These are phyloP conservation scores for Camponotus floridanus DNA, from an alignment of 1,140 invertebrate genomes.

Conservation along the genomic window DNA sequence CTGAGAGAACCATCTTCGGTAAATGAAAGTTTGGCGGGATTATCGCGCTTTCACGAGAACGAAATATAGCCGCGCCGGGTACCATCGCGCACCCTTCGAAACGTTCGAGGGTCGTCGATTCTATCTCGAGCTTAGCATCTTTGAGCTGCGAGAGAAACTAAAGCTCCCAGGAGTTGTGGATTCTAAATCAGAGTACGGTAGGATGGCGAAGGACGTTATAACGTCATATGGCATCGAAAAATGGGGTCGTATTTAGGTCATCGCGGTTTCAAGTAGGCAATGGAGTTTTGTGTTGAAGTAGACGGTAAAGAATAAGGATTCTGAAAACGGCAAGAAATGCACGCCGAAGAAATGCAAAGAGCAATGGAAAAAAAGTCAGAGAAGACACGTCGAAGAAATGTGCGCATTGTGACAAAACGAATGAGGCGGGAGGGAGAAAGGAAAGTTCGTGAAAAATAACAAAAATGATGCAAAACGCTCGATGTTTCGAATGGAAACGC, in stretches of 20 bases:
- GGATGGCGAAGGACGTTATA: constrained; percentile 19
- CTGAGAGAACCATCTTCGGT: constrained; percentile 41
- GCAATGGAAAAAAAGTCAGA: background rate
- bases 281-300: background rate
- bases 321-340: background rate
- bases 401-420: background rate
- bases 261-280: constrained; percentile 18
- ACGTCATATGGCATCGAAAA: constrained; percentile 14
- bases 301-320: constrained; percentile 31
- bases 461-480: constrained; percentile 3
- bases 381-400: background rate
- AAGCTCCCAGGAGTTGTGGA: constrained; percentile 50
- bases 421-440: constrained; percentile 3
- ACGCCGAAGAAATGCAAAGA: background rate
- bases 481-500: constrained; percentile 9
- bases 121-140: constrained; percentile 60
- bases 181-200: constrained; percentile 4
- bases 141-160: constrained; percentile 19
- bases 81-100: constrained; percentile 48
- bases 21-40: constrained; percentile 72
- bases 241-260: constrained; percentile 36
- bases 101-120: constrained; percentile 61
- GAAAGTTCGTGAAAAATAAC: constrained; percentile 48
- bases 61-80: constrained; percentile 32
- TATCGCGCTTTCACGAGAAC: constrained; percentile 67